These are phyloP conservation scores for Stomorhina lunata DNA, from an alignment of 2,888 invertebrate species.

Conservation along the genomic window DNA sequence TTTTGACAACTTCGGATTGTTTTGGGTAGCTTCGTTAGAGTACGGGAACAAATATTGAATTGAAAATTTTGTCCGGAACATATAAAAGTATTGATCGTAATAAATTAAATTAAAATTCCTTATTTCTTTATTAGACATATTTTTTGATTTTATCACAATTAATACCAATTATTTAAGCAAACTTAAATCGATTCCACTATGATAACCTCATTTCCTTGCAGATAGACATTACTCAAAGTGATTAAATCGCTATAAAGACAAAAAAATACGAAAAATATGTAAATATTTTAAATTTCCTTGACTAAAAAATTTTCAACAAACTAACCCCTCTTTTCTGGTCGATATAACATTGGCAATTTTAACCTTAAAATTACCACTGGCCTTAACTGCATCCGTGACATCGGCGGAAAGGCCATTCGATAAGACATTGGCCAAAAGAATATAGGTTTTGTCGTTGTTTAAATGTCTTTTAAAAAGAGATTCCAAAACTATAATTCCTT, in stretches of 20 bases:
- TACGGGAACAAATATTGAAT: no score
- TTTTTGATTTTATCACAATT: background rate
- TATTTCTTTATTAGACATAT: background rate
- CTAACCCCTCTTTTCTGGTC: conserved; percentile 72
- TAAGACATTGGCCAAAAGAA: conserved; percentile 81
- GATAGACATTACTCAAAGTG: conserved; percentile 66
- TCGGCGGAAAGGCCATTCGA: conserved; percentile 73
- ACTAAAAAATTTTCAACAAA: background rate
- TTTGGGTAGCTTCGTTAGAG: no score
- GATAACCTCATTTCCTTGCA: conserved; percentile 75
- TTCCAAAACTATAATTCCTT: background rate
- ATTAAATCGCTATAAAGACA: conserved; percentile 69
- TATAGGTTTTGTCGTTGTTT: conserved; percentile 75
- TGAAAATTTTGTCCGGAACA: no score
- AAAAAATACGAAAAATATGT: background rate
- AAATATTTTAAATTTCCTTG: background rate
- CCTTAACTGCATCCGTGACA: conserved; percentile 72
- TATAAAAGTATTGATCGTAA: no score
- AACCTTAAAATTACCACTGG: conserved; percentile 69
- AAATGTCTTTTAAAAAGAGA: conserved; percentile 64
- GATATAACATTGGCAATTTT: conserved; percentile 73
- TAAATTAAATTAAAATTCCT: no score
- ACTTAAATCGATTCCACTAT: conserved; percentile 73
- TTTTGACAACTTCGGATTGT: no score
- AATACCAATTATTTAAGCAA: no score